Evolutionary conservation across 2,888 invertebrate species (phyloP).

Genomic region (Anoplius nigerrimus): DNA sequence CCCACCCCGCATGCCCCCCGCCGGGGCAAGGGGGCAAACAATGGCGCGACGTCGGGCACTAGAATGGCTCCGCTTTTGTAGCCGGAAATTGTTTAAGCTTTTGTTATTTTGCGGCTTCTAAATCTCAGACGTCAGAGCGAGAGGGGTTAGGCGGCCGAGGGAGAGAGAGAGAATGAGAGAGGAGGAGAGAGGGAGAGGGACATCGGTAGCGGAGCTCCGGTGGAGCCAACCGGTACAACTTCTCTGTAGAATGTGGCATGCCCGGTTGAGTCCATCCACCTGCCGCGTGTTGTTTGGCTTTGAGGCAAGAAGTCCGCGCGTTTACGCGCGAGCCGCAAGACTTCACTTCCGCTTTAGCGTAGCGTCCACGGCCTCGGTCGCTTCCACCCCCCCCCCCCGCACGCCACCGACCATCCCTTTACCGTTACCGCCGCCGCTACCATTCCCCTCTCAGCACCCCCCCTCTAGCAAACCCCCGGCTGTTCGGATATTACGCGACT

Average conservation of each 20-base stretch:
- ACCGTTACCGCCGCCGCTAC: slow-evolving; percentile 6
- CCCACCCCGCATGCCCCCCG: slow-evolving; percentile 27
- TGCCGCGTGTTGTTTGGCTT: too few relatives aligned
- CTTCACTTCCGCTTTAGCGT: too few relatives aligned
- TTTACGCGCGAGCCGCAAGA: too few relatives aligned
- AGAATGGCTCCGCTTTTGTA: slow-evolving; percentile 62
- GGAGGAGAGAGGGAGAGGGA: background rate
- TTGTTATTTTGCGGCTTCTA: slow-evolving; percentile 69
- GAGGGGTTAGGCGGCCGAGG: slow-evolving; percentile 16
- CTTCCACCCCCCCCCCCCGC: background rate
- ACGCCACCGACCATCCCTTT: too few relatives aligned
- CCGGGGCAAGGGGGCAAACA: slow-evolving; percentile 48
- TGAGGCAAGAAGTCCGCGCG: too few relatives aligned
- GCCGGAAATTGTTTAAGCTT: slow-evolving; percentile 69
- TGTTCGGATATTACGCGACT: too few relatives aligned
- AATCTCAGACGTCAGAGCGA: slow-evolving; percentile 64
- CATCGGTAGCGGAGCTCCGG: background rate
- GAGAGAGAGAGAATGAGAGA: background rate
- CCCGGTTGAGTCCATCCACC: slow-evolving; percentile 10
- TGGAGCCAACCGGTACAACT: slow-evolving; percentile 5
- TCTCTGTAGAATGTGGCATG: slow-evolving; percentile 12
- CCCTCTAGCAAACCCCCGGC: background rate
- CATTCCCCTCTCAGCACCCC: background rate
- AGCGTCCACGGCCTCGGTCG: too few relatives aligned
- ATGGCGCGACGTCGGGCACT: slow-evolving; percentile 57